Evolutionary conservation across 1,140 invertebrate species (phyloP).

Genomic region (Conus betulinus): DNA sequence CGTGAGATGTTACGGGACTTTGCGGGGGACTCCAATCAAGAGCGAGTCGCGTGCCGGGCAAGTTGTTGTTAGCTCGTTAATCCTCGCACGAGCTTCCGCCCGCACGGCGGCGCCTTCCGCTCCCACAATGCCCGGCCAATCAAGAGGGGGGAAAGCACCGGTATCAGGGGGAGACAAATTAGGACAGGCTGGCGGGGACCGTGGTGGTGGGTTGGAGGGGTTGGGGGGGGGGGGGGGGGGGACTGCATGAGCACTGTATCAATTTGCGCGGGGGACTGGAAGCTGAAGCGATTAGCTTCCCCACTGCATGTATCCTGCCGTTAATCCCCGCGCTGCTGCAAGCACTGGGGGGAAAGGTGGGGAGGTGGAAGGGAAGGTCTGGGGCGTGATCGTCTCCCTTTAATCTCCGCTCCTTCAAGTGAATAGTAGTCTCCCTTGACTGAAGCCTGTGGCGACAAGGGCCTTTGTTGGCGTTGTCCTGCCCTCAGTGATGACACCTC

Average conservation of each 20-base stretch:
- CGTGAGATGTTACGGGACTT: slow-evolving; percentile 34
- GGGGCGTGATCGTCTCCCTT: background rate
- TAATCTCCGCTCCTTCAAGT: background rate
- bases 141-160: slow-evolving; percentile 13
- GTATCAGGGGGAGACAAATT: slow-evolving; percentile 36
- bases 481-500: too few species aligned
- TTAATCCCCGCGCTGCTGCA: background rate
- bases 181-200: background rate
- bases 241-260: background rate
- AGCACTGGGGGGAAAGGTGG: background rate
- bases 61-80: background rate
- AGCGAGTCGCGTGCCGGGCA: slow-evolving; percentile 7
- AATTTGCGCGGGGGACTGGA: background rate
- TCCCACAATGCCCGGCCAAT: slow-evolving; percentile 1
- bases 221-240: background rate
- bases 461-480: background rate
- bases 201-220: background rate
- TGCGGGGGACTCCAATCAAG: slow-evolving; percentile 14
- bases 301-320: background rate
- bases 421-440: too few species aligned
- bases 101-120: slow-evolving; percentile 25
- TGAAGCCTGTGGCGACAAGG: too few species aligned
- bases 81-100: slow-evolving; percentile 22
- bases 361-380: background rate
- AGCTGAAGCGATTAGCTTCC: background rate